These are phyloP conservation scores for Odobenus rosmarus DNA, from an alignment of 2,113 vertebrate genomes.

Conservation along the genomic window DNA sequence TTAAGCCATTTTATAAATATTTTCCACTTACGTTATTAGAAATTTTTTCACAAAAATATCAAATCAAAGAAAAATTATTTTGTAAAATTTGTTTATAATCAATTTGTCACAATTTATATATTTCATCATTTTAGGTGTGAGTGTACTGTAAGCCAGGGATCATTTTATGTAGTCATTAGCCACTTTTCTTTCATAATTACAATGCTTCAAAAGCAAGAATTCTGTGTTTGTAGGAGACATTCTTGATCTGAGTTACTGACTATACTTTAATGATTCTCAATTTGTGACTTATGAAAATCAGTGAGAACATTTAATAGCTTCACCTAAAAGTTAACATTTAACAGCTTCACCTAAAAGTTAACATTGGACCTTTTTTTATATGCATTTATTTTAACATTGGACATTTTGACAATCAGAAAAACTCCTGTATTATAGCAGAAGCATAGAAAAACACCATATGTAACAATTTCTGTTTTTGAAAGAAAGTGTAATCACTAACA, in stretches of 20 bases:
- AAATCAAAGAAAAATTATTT: background rate
- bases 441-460: background rate
- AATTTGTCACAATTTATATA: background rate
- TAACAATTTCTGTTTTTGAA: slow-evolving; percentile 40
- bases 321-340: background rate
- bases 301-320: background rate
- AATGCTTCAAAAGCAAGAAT: slow-evolving; percentile 33
- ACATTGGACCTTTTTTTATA: background rate
- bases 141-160: background rate
- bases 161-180: background rate
- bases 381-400: background rate
- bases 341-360: background rate
- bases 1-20: slow-evolving; percentile 21
- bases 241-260: slow-evolving; percentile 6
- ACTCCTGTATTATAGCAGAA: background rate
- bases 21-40: background rate
- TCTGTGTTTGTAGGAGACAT: background rate
- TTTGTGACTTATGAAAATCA: slow-evolving; percentile 31
- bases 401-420: slow-evolving; percentile 27
- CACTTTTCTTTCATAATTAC: background rate
- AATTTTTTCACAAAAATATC: slow-evolving; percentile 6
- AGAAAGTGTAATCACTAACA: slow-evolving; percentile 25
- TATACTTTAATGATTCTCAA: slow-evolving; percentile 8
- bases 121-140: slow-evolving; percentile 7
- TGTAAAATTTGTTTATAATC: background rate